Evolutionary conservation across 2,113 vertebrate genomes (phyloP).

Genomic region (Aix galericulata): DNA sequence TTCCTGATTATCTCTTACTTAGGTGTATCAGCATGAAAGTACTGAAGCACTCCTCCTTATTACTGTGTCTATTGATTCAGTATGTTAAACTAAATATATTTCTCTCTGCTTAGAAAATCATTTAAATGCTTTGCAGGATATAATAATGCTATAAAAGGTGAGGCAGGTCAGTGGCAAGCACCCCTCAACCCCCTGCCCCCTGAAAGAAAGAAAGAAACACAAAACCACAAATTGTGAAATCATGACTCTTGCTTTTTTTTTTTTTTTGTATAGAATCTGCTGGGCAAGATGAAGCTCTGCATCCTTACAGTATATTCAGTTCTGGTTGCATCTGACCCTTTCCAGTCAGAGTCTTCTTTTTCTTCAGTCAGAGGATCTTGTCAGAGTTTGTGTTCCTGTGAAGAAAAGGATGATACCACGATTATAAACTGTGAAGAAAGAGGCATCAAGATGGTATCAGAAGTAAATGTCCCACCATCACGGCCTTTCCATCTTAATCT

Average conservation of each 20-base stretch:
- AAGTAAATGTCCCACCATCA: constrained; percentile 88
- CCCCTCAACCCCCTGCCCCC: accelerated
- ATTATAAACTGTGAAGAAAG: constrained; percentile 92
- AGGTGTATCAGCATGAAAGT: background rate
- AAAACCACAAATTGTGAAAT: background rate
- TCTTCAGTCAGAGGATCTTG: constrained; percentile 84
- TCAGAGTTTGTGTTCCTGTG: constrained; percentile 88
- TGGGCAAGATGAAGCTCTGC: constrained; percentile 86
- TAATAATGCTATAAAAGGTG: background rate
- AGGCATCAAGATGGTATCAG: constrained; percentile 88
- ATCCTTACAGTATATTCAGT: constrained; percentile 80
- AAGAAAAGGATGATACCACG: constrained; percentile 89
- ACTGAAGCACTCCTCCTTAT: background rate
- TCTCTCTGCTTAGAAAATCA: background rate
- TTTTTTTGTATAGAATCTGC: constrained; percentile 12
- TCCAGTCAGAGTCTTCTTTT: constrained; percentile 77
- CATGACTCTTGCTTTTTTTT: background rate
- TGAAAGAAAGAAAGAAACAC: background rate
- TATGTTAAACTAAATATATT: background rate
- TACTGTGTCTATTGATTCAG: background rate
- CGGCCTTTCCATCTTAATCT: constrained; percentile 92
- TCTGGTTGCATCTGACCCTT: constrained; percentile 73
- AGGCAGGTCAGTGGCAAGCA: background rate
- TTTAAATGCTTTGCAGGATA: accelerated
- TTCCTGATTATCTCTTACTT: background rate